A percentile compares a stretch with the other conserved stretches of the same genome.
Evolutionary conservation across 2,888 invertebrate genomes (phyloP).

Genomic region (Coelopa pilipes): DNA sequence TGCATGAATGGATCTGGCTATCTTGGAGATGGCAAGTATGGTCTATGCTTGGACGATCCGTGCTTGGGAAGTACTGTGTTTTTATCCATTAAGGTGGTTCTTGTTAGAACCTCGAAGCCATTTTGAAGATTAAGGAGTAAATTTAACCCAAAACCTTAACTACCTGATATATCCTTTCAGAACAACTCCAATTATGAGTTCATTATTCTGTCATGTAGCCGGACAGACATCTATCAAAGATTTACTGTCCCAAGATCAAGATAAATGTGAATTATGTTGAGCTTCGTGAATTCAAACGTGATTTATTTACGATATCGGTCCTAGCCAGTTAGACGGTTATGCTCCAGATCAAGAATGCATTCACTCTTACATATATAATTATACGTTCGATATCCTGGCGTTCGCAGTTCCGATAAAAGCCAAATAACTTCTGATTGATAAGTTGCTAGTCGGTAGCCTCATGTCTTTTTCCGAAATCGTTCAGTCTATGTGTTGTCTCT

Average conservation of each 20-base stretch:
- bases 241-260: slow-evolving; percentile 24
- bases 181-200: slow-evolving; percentile 18
- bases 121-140: no score
- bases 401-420: no score
- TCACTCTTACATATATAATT: slow-evolving; percentile 1
- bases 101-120: no score
- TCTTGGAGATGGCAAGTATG: no score
- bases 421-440: no score
- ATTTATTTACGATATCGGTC: slow-evolving; percentile 28
- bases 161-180: slow-evolving; percentile 8
- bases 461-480: no score
- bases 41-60: no score
- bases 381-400: slow-evolving; percentile 10
- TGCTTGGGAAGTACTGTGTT: no score
- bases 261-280: slow-evolving; percentile 22
- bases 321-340: slow-evolving; percentile 13
- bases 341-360: slow-evolving; percentile 8
- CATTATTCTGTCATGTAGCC: slow-evolving; percentile 23
- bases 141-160: neutral
- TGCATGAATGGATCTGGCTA: no score
- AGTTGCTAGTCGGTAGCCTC: no score
- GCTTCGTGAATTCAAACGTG: slow-evolving; percentile 18
- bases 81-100: no score
- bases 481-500: no score
- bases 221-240: slow-evolving; percentile 31